Percentiles rank a stretch among this genome's conserved stretches.
These are phyloP conservation scores for Pantherophis vulpinus DNA, from an alignment of 2,797 vertebrate genomes.

Conservation along the genomic window DNA sequence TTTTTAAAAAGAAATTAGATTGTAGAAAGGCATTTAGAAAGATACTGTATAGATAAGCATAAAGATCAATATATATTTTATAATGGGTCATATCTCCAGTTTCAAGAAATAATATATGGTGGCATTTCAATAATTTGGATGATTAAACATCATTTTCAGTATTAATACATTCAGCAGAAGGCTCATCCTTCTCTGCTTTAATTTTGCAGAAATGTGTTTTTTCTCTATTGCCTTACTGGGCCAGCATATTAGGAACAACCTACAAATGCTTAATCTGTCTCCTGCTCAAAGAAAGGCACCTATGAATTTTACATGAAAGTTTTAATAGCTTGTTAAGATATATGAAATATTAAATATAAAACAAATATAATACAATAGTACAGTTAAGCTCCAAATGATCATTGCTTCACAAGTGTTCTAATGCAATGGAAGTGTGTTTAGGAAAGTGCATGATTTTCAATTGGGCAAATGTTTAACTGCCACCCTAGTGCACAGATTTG, in stretches of 20 bases:
- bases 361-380: slow-evolving; percentile 29
- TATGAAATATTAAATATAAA: slow-evolving; percentile 47
- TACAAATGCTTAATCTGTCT: background rate
- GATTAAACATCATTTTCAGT: slow-evolving; percentile 16
- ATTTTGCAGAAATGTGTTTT: background rate
- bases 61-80: background rate
- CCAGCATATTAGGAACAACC: background rate
- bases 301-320: background rate
- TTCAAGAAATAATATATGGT: slow-evolving; percentile 2
- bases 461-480: slow-evolving; percentile 36
- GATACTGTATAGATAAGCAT: background rate
- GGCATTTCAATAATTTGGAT: slow-evolving; percentile 24
- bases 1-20: background rate
- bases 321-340: slow-evolving; percentile 23
- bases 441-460: slow-evolving; percentile 40
- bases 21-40: background rate
- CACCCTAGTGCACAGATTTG: background rate
- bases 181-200: background rate
- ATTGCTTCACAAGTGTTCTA: slow-evolving; percentile 16
- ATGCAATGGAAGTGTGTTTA: slow-evolving; percentile 4
- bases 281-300: slow-evolving; percentile 6
- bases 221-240: background rate
- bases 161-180: slow-evolving; percentile 4
- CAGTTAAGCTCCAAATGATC: slow-evolving; percentile 21
- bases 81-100: background rate